Evolutionary conservation across 2,888 invertebrate species (phyloP), one percentile per base, ranked within the genome.

Genomic region (Luffia ferchaultella): DNA sequence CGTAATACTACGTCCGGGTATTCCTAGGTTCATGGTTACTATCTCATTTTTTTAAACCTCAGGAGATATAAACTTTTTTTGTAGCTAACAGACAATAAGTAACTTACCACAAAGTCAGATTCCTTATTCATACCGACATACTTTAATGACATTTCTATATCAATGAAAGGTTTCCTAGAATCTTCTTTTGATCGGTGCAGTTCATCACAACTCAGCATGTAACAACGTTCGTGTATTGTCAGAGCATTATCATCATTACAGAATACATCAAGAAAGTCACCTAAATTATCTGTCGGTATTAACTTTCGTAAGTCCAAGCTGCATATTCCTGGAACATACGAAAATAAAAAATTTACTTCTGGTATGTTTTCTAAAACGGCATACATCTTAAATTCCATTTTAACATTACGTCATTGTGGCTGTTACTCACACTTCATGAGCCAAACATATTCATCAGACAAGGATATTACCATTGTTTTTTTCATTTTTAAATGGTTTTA

Each of bases 271-370:
- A 77, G 17, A 55, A 85, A 86, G 20, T 71, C 64, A 1, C 68
- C 49, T 0, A 74, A 55, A 57, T 71, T 70, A 3, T 80, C 76
- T 0, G 77, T 74, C 0, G 84, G 76, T 1, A 87, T 64, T 17
- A 87, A 60, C 44, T 86, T 76, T 17, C 80, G 74, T 1, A 87
- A 73, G 55, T 87, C 85, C 60, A 87, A 64, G 58, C 85, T 80
- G 67, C 79, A 80, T 20, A 82, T 69, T 7, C 83, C 84, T 84
- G 60, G 0, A 52, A 51, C 48, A 20, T 55, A 18, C n/a, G 40
- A 17, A 44, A 41, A 45, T 45, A 20, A 41, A 50, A 16, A 12
- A 40, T 9, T 20, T 30, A 1, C 2, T 41, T 15, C 16, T 45
- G 41, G 18, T n/a, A n/a, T n/a, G n/a, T n/a, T n/a, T n/a, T n/a